These are phyloP conservation scores for Tillus elongatus DNA, from an alignment of 2,888 invertebrate species.

Conservation along the genomic window DNA sequence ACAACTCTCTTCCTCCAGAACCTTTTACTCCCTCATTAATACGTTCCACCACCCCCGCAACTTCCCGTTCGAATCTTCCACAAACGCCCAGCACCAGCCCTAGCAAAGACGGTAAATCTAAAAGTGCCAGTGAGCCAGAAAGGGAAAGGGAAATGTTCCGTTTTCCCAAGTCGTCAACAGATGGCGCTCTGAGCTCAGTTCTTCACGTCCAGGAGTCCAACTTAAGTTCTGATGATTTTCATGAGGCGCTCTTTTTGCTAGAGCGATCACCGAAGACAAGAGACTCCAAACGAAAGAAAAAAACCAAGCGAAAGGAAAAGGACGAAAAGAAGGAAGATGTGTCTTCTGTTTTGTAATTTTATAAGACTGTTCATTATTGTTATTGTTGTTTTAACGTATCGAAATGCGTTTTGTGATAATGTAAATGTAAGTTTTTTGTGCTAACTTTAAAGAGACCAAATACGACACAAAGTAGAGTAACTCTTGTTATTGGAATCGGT, in stretches of 20 bases:
- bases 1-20: constrained; percentile 34
- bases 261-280: constrained; percentile 46
- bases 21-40: constrained; percentile 37
- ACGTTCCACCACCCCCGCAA: constrained; percentile 37
- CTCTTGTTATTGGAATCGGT: too few species aligned
- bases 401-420: constrained; percentile 29
- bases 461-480: too few species aligned
- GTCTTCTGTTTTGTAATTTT: constrained; percentile 42
- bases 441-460: constrained; percentile 18
- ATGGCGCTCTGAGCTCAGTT: constrained; percentile 50
- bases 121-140: constrained; percentile 47
- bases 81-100: constrained; percentile 35
- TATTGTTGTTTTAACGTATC: constrained; percentile 27
- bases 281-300: constrained; percentile 43
- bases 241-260: constrained; percentile 48
- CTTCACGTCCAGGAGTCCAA: constrained; percentile 49
- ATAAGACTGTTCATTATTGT: constrained; percentile 32
- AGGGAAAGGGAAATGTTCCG: constrained; percentile 46
- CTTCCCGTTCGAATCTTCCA: constrained; percentile 31
- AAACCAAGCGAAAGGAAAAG: constrained; percentile 43
- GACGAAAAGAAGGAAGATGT: constrained; percentile 42
- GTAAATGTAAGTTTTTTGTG: constrained; percentile 18
- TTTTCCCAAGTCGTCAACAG: constrained; percentile 50
- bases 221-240: constrained; percentile 49
- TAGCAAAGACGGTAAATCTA: constrained; percentile 38